A percentile compares a stretch with the other conserved stretches of the same genome.
Conservation (phyloP, 1,140 invertebrate genomes). For the Tetraneura akinire region DNA sequence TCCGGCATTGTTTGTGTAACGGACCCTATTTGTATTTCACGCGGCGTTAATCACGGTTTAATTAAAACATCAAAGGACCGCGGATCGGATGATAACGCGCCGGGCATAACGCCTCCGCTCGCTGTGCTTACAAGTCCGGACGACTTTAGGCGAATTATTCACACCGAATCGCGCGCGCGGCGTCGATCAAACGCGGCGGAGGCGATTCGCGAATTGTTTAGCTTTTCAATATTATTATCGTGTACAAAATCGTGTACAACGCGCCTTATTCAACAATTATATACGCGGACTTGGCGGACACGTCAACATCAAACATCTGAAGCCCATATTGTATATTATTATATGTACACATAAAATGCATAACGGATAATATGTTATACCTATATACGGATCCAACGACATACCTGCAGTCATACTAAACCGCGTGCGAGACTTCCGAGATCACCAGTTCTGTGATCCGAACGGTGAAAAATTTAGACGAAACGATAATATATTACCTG, state of each 20-base stretch:
- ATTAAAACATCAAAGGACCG: slow-evolving; percentile 49
- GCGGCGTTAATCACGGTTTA: slow-evolving; percentile 48
- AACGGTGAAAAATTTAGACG: too few species aligned
- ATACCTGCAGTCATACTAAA: too few species aligned
- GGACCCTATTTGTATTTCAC: background rate
- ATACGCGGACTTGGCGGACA: too few species aligned
- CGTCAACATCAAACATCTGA: too few species aligned
- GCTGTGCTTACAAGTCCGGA: slow-evolving; percentile 27
- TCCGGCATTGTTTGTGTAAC: slow-evolving; percentile 35
- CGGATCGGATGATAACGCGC: background rate
- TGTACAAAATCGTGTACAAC: too few species aligned
- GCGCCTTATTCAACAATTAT: background rate
- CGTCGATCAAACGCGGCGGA: background rate
- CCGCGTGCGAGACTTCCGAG: too few species aligned
- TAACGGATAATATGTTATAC: too few species aligned
- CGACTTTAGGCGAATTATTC: slow-evolving; percentile 40
- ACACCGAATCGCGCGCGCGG: slow-evolving; percentile 7
- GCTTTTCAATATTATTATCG: background rate
- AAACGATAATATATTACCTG: too few species aligned
- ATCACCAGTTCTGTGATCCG: too few species aligned
- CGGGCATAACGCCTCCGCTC: slow-evolving; percentile 23
- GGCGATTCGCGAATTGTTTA: background rate
- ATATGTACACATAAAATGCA: too few species aligned
- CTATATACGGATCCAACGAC: too few species aligned
- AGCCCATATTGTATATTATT: too few species aligned